Evolutionary conservation across 2,888 invertebrate species (phyloP).

Genomic region (Germaria angustata): DNA sequence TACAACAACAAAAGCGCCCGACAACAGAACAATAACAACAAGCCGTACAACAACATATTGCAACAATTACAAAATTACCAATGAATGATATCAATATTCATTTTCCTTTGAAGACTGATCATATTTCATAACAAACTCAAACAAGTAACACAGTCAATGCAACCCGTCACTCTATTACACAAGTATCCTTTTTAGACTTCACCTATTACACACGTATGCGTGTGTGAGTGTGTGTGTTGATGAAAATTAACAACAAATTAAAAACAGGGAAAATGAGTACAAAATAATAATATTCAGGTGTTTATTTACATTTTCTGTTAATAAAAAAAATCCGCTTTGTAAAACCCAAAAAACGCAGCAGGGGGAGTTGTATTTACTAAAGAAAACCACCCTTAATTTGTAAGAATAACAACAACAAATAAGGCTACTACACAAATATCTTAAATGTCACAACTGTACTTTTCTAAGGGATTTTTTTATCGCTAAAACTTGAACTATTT

Average conservation of each 20-base stretch:
- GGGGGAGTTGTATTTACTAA: slow-evolving; percentile 9
- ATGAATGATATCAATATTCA: slow-evolving; percentile 39
- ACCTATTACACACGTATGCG: background rate
- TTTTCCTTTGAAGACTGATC: slow-evolving; percentile 57
- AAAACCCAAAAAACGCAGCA: background rate
- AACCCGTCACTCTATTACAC: background rate
- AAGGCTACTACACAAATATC: slow-evolving; percentile 40
- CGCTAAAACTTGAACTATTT: slow-evolving; percentile 4
- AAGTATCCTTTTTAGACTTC: slow-evolving; percentile 38
- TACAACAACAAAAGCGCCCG: slow-evolving; percentile 51
- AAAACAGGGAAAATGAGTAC: slow-evolving; percentile 7
- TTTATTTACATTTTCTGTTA: slow-evolving; percentile 57
- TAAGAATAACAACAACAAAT: slow-evolving; percentile 8
- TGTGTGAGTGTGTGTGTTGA: background rate
- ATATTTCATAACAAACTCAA: slow-evolving; percentile 62
- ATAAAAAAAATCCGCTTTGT: slow-evolving; percentile 4
- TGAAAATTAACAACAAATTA: slow-evolving; percentile 38
- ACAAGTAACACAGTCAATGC: background rate
- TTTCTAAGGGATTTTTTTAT: slow-evolving; percentile 31
- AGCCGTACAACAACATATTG: slow-evolving; percentile 16
- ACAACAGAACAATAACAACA: slow-evolving; percentile 26
- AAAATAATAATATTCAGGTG: slow-evolving; percentile 61
- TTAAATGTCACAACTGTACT: slow-evolving; percentile 58
- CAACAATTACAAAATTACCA: slow-evolving; percentile 65
- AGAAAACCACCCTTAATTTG: slow-evolving; percentile 46